Conservation (phyloP, 1,140 invertebrate species). For the Drosophila micromelanica region DNA sequence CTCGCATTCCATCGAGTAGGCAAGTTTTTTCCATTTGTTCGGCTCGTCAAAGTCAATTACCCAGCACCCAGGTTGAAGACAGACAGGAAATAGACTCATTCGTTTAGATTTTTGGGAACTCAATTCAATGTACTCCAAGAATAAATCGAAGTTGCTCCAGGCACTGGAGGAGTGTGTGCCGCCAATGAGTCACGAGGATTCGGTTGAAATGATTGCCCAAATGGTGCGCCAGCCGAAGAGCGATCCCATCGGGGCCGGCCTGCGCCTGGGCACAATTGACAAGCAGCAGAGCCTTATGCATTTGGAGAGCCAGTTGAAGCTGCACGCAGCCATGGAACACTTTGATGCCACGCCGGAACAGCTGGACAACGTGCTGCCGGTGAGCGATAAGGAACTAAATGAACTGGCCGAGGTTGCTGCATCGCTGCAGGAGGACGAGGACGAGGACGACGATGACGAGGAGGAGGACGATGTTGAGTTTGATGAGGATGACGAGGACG, state of each 20-base stretch:
- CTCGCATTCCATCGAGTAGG: constrained; percentile 26
- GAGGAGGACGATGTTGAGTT: constrained; percentile 23
- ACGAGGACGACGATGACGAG: not conserved
- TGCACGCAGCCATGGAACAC: constrained; percentile 41
- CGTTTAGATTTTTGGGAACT: constrained; percentile 24
- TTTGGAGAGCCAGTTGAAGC: constrained; percentile 45
- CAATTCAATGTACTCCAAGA: constrained; percentile 46
- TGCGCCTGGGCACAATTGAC: constrained; percentile 25
- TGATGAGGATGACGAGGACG: constrained; percentile 8
- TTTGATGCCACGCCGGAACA: constrained; percentile 29
- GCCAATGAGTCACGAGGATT: constrained; percentile 42
- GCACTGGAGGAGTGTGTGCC: constrained; percentile 51
- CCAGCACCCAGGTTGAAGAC: not conserved
- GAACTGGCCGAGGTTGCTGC: constrained; percentile 37
- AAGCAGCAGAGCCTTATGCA: constrained; percentile 46
- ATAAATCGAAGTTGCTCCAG: constrained; percentile 64
- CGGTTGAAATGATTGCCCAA: constrained; percentile 46
- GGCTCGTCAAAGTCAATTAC: constrained; percentile 17
- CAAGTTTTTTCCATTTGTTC: not conserved
- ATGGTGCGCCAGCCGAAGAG: constrained; percentile 50
- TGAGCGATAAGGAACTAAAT: constrained; percentile 46
- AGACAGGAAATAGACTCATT: constrained; percentile 38
- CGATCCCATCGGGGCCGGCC: constrained; percentile 41
- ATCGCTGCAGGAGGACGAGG: not conserved
- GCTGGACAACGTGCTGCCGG: constrained; percentile 54